Percentiles rank a stretch among this genome's conserved stretches.
These are phyloP conservation scores for Antedon mediterranea DNA, from an alignment of 53 echinoderm and acorn worm species.

Conservation along the genomic window DNA sequence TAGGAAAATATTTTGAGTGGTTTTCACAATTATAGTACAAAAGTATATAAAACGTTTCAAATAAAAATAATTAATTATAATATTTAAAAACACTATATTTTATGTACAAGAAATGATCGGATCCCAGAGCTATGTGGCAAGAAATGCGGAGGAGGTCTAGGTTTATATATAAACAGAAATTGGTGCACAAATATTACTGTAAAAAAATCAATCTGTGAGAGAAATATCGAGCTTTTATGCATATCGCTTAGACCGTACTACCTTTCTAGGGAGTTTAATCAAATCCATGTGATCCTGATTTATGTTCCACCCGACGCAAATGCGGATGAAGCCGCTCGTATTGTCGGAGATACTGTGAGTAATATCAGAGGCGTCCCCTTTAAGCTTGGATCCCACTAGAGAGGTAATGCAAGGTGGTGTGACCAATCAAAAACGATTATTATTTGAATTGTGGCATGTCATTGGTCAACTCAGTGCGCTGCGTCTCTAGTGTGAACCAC, in stretches of 20 bases:
- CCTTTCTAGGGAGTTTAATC: constrained; percentile 19
- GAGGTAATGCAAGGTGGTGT: no score
- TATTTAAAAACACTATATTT: no score
- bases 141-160: constrained; percentile 12
- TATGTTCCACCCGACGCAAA: constrained; percentile 25
- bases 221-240: constrained; percentile 18
- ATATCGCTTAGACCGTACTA: constrained; percentile 14
- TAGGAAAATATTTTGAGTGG: no score
- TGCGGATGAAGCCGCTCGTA: constrained; percentile 2
- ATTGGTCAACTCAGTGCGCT: no score
- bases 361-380: not conserved
- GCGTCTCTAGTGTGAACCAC: no score
- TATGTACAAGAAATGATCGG: constrained; percentile 6
- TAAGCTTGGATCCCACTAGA: no score
- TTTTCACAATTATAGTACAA: no score
- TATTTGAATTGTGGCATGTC: no score
- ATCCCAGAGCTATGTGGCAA: not conserved
- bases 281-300: constrained; percentile 21
- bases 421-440: no score
- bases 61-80: no score
- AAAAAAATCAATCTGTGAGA: not conserved
- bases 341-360: constrained; percentile 5
- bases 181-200: constrained; percentile 17
- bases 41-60: no score
- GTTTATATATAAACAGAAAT: constrained; percentile 19